Conservation (phyloP, 2,888 invertebrate genomes). For the Acleris emargana region DNA sequence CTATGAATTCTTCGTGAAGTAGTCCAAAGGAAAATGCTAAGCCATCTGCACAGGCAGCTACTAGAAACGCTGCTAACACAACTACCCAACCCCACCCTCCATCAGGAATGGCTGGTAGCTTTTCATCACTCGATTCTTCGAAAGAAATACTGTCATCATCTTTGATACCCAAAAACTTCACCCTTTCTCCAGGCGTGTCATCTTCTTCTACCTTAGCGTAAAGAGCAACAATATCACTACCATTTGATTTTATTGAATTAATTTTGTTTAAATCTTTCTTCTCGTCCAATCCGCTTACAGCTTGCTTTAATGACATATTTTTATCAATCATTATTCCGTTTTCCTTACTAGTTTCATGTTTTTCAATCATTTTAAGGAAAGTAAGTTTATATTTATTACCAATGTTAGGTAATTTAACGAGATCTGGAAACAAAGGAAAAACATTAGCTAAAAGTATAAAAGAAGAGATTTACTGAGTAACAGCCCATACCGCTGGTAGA, state of each 20-base stretch:
- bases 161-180: conserved; percentile 76
- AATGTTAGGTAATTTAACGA: not conserved
- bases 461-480: too few species aligned
- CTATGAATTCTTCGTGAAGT: conserved; percentile 90
- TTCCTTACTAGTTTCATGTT: conserved; percentile 28
- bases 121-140: conserved; percentile 57
- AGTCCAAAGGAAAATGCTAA: conserved; percentile 96
- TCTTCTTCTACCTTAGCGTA: conserved; percentile 51
- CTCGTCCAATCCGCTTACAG: conserved; percentile 39
- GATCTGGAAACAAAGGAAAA: conserved; percentile 23
- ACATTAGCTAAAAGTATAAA: not conserved
- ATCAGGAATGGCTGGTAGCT: conserved; percentile 87
- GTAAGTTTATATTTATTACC: conserved; percentile 2
- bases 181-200: conserved; percentile 64
- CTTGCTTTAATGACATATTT: conserved; percentile 35
- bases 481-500: too few species aligned
- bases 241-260: conserved; percentile 67
- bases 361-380: conserved; percentile 27
- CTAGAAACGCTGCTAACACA: conserved; percentile 91
- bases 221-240: conserved; percentile 46
- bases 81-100: conserved; percentile 96
- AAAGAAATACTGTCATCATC: conserved; percentile 74
- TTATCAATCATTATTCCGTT: conserved; percentile 32
- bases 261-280: conserved; percentile 66
- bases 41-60: conserved; percentile 96